A percentile compares a stretch with the other conserved stretches of the same genome.
Evolutionary conservation across 2,797 vertebrate genomes (phyloP).

Genomic region (Gila robusta): DNA sequence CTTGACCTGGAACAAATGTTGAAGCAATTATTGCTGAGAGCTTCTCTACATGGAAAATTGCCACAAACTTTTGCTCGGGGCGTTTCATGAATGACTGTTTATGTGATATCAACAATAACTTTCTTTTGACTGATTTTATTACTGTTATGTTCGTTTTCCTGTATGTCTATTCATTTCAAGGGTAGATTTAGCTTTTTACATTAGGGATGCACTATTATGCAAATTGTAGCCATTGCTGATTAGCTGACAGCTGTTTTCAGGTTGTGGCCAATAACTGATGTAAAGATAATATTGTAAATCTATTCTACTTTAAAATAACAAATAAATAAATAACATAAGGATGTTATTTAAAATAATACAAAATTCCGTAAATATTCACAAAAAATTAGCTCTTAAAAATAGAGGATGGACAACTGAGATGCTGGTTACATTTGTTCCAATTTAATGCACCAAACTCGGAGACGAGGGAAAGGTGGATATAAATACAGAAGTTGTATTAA

Average conservation of each 20-base stretch:
- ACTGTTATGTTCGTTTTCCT: neutral
- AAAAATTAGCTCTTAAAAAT: neutral
- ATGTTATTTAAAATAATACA: no score
- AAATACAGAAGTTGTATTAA: neutral
- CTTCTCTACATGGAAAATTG: conserved; percentile 84
- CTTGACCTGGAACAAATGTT: conserved; percentile 92
- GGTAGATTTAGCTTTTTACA: neutral
- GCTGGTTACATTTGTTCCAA: neutral
- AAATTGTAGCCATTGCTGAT: neutral
- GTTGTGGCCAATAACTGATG: neutral
- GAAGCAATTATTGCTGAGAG: conserved; percentile 89
- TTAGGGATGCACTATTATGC: neutral
- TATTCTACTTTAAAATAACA: neutral
- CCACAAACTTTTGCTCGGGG: conserved; percentile 87
- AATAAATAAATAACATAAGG: neutral
- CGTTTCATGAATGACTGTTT: conserved; percentile 44
- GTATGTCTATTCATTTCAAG: neutral
- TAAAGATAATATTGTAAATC: neutral
- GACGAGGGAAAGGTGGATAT: neutral
- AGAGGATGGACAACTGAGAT: neutral
- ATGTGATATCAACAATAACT: conserved; percentile 27
- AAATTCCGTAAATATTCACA: neutral
- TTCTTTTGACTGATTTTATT: conserved; percentile 1
- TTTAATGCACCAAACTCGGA: neutral
- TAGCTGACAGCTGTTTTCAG: neutral